Evolutionary conservation across 2,797 vertebrate genomes (phyloP).

Genomic region (Paedocypris micromegethes): DNA sequence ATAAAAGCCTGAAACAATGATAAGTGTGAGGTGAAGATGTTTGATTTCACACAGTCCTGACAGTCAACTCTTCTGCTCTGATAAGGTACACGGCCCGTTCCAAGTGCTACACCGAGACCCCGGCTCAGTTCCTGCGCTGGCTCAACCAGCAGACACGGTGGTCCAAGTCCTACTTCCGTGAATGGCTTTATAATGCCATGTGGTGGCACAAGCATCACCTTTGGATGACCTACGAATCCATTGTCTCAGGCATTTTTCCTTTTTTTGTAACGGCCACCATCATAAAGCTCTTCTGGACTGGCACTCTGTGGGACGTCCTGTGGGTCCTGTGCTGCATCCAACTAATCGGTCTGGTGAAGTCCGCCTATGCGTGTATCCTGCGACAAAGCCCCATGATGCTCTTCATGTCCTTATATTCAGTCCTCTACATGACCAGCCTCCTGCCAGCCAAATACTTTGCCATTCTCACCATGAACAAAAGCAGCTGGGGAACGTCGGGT

Average conservation of each 20-base stretch:
- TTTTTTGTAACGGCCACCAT: conserved; percentile 85
- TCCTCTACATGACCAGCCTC: conserved; percentile 82
- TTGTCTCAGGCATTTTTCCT: conserved; percentile 81
- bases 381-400: conserved; percentile 71
- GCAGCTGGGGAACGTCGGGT: conserved; percentile 85
- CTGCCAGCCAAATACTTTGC: conserved; percentile 86
- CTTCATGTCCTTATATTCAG: conserved; percentile 82
- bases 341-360: conserved; percentile 77
- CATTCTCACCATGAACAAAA: conserved; percentile 82
- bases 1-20: too few species aligned
- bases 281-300: conserved; percentile 77
- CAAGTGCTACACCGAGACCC: conserved; percentile 85
- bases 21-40: too few species aligned
- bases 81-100: conserved; percentile 78
- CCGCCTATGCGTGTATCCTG: conserved; percentile 74
- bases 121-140: conserved; percentile 80
- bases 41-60: neutral
- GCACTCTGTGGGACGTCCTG: conserved; percentile 78
- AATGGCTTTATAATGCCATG: conserved; percentile 86
- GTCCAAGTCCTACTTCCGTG: conserved; percentile 87
- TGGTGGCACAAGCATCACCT: conserved; percentile 90
- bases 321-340: conserved; percentile 86
- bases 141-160: conserved; percentile 86
- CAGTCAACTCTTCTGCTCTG: neutral
- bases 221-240: conserved; percentile 92